Evolutionary conservation across 1,140 invertebrate species (phyloP).

Genomic region (Pentalonia nigronervosa): DNA sequence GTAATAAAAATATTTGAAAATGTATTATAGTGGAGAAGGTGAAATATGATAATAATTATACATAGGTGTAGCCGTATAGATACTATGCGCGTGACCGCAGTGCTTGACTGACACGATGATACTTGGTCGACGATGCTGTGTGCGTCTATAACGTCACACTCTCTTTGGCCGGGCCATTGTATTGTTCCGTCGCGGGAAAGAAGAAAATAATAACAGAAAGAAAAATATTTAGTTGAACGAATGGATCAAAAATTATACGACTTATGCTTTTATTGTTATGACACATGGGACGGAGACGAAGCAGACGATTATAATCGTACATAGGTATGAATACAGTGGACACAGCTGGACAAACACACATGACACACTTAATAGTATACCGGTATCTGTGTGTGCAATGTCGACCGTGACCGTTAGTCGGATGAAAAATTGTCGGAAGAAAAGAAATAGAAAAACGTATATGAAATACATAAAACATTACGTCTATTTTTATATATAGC

Average conservation of each 20-base stretch:
- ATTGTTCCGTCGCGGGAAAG: not conserved
- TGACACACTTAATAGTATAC: not conserved
- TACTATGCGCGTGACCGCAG: not conserved
- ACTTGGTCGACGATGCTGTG: not conserved
- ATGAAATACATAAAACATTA: not conserved
- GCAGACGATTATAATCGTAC: not conserved
- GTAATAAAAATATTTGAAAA: not conserved
- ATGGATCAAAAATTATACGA: not conserved
- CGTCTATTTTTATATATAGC: not conserved
- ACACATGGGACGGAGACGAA: not conserved
- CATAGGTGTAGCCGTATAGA: not conserved
- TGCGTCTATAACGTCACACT: not conserved
- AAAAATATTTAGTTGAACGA: not conserved
- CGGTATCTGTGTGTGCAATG: not conserved
- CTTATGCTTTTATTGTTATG: conserved; percentile 4
- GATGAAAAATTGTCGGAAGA: not conserved
- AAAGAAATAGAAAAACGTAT: not conserved
- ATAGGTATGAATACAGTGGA: not conserved
- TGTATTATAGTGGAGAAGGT: not conserved
- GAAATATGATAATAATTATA: not conserved
- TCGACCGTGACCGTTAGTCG: not conserved
- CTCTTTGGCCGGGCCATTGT: not conserved
- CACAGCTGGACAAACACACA: conserved; percentile 4
- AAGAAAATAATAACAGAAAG: not conserved
- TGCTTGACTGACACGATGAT: not conserved